Evolutionary conservation across 2,113 vertebrate species (phyloP), one percentile per base, ranked within the genome.

Genomic region (Lamprologus tigripictilis): DNA sequence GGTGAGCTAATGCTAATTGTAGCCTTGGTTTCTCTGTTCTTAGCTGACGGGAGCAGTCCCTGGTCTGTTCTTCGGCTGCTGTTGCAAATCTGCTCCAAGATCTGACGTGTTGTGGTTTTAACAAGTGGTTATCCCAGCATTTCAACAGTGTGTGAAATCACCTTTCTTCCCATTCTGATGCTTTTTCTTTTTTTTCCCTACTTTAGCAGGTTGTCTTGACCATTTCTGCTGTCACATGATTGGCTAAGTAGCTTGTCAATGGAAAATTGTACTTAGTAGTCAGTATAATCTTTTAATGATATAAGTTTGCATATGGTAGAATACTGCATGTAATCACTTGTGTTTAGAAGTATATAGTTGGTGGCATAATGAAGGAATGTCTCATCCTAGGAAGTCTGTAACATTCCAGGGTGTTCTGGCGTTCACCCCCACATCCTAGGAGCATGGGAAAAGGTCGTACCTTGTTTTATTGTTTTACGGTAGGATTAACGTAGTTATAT

Each of bases 151-250:
- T 10, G 28, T 61, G 16, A 63, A 63, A 63, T 63, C 28, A 33
- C 58, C 9, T 33, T 6, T 61, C 57, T 3, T 33, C 57, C 0
- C 57, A 61, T 63, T 61, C 28, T 33, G 57, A 19, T 61, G 57
- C 28, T 2, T 28, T 28, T 28, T 28, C 28, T 28, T 28, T 28
- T 28, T n/a, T n/a, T n/a, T n/a, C n/a, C 1, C 5, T 2, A 37
- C 19, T 66, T 37, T 19, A 66, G 61, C 33, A 13, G 61, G 33
- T 21, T 40, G 0, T 68, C 10, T n/a, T 40, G 33, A 68, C 33
- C 35, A 68, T 37, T 12, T 66, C 61, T 66, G 1, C 33, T 66
- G 61, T 0, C 3, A 66, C 1, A 1, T 37, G 61, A 66, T 37
- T 66, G 33, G 33, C 61, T 66, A 19, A 66, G 0, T 66, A 66